phyloP scores from a whole-genome alignment of 1,140 invertebrate species.

The Vanessa tameamea region DNA sequence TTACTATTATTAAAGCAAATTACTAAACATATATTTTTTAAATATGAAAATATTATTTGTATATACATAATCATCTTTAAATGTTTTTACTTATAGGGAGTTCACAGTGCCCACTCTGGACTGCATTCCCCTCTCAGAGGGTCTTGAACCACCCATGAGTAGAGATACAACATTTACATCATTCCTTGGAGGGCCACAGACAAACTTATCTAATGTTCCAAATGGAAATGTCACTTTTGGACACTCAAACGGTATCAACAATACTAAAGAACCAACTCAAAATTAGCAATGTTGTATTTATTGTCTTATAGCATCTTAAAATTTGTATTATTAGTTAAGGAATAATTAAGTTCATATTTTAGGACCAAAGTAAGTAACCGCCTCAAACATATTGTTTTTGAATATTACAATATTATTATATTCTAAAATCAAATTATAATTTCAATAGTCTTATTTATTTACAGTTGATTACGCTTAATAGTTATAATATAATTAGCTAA shows the following conservation, averaged over 20 bases:
- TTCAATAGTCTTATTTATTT: background rate
- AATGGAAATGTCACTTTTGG: conserved; percentile 58
- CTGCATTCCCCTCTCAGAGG: conserved; percentile 75
- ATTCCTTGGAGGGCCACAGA: conserved; percentile 82
- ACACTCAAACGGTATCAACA: conserved; percentile 39
- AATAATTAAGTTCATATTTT: conserved; percentile 14
- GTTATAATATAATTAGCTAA: conserved; percentile 4
- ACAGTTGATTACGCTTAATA: conserved; percentile 13
- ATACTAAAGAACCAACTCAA: conserved; percentile 41
- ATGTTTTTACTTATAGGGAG: conserved; percentile 56
- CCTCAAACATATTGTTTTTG: conserved; percentile 20
- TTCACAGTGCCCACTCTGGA: conserved; percentile 76
- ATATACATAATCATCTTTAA: background rate
- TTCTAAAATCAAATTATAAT: background rate
- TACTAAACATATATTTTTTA: too few relatives aligned
- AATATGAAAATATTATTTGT: background rate
- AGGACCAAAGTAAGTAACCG: conserved; percentile 24
- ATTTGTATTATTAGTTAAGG: background rate
- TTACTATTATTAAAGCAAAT: too few relatives aligned
- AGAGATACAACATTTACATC: conserved; percentile 87
- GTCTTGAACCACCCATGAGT: conserved; percentile 80
- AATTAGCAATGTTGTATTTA: background rate
- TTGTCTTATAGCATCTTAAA: background rate
- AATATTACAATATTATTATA: conserved; percentile 1
- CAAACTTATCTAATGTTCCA: conserved; percentile 43